Conservation (phyloP, 2,888 invertebrate genomes). For the Limnephilus lunatus region DNA sequence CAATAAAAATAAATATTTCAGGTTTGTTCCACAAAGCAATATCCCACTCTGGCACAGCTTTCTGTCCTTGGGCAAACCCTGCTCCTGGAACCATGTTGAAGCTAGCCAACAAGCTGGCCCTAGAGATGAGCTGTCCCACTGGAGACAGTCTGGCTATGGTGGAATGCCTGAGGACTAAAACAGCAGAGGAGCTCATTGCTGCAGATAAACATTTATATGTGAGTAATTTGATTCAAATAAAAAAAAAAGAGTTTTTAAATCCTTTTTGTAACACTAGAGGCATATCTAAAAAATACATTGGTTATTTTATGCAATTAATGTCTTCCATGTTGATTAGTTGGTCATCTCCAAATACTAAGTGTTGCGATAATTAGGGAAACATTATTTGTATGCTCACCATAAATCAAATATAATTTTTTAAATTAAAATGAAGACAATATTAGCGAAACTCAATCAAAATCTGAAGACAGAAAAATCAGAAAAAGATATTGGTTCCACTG, state of each 20-base stretch:
- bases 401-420: too few relatives aligned
- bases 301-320: constrained; percentile 11
- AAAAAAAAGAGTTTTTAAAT: too few relatives aligned
- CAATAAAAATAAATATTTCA: constrained; percentile 68
- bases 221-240: background rate
- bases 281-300: background rate
- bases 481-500: too few relatives aligned
- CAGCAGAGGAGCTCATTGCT: constrained; percentile 81
- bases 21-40: constrained; percentile 85
- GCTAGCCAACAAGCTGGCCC: constrained; percentile 79
- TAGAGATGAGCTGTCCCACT: constrained; percentile 79
- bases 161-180: constrained; percentile 80
- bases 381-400: too few relatives aligned
- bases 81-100: constrained; percentile 78
- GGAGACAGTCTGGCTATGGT: constrained; percentile 76
- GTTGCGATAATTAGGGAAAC: too few relatives aligned
- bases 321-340: background rate
- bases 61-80: constrained; percentile 83
- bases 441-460: too few relatives aligned
- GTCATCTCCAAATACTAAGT: too few relatives aligned
- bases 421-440: too few relatives aligned
- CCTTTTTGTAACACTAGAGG: too few relatives aligned
- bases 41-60: constrained; percentile 85
- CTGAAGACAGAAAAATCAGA: too few relatives aligned
- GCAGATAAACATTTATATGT: constrained; percentile 75